A percentile compares a stretch with the other conserved stretches of the same genome.
Conservation (phyloP, 2,113 vertebrate species). For the Turnix velox region DNA sequence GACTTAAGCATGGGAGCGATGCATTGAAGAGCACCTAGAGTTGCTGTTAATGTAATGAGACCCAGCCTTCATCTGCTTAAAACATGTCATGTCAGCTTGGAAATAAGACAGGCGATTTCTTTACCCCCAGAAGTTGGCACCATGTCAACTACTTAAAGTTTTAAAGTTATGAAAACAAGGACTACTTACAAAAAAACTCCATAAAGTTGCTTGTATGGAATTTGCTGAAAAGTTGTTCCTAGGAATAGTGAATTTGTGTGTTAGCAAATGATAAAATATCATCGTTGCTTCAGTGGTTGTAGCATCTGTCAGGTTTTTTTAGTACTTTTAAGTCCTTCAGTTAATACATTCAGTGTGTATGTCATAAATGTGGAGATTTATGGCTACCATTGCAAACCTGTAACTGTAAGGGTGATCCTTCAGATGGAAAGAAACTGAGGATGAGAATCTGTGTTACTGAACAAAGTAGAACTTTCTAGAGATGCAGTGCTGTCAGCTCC, state of each 20-base stretch:
- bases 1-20: conserved; percentile 75
- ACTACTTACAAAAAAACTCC: neutral
- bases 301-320: neutral
- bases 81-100: conserved; percentile 82
- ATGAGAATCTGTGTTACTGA: neutral
- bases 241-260: neutral
- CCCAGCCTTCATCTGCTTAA: conserved; percentile 78
- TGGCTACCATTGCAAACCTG: neutral
- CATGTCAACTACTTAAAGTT: conserved; percentile 68
- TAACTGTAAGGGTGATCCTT: neutral
- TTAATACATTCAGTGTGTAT: neutral
- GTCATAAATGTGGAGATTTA: neutral
- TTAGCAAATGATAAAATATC: neutral
- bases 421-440: neutral
- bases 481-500: neutral
- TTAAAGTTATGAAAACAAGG: conserved; percentile 70
- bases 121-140: conserved; percentile 54
- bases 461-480: no score
- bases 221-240: neutral
- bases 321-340: neutral
- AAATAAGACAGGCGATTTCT: conserved; percentile 73
- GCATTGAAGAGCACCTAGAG: conserved; percentile 84
- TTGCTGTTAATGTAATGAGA: conserved; percentile 87
- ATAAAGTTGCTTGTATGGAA: neutral
- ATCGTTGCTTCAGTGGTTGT: neutral